Conservation (phyloP, 2,113 vertebrate genomes). For the Ctenodactylus gundi region DNA sequence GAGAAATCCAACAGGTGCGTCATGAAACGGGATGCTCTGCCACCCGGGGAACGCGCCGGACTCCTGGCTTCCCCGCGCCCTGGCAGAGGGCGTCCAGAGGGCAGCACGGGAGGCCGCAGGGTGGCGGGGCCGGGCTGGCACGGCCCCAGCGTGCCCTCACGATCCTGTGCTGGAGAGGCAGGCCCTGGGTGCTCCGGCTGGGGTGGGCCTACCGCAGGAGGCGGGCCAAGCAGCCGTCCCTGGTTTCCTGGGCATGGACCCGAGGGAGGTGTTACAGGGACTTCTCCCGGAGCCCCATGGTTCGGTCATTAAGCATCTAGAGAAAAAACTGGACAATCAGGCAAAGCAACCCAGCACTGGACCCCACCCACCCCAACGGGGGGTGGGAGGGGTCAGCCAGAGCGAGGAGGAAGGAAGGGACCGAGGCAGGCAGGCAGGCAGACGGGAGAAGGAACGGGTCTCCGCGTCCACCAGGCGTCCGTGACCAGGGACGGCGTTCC, state of each 20-base stretch:
- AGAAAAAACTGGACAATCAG: conserved; percentile 25
- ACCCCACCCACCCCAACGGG: background rate
- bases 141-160: too few species aligned
- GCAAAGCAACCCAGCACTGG: background rate
- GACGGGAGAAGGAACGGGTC: too few species aligned
- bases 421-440: background rate
- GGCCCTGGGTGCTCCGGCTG: too few species aligned
- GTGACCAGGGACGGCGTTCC: background rate
- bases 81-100: too few species aligned
- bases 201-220: too few species aligned
- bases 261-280: background rate
- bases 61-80: background rate
- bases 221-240: conserved; percentile 43
- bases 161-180: too few species aligned
- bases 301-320: conserved; percentile 46
- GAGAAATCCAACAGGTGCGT: background rate
- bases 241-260: conserved; percentile 45
- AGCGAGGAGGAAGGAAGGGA: too few species aligned
- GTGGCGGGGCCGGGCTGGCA: too few species aligned
- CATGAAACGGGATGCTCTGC: background rate
- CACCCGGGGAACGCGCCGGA: background rate
- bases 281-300: conserved; percentile 36
- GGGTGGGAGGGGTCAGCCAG: background rate
- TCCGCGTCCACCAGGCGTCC: background rate
- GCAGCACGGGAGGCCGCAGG: too few species aligned